Conservation (phyloP, 2,888 invertebrate species). For the Philereme vetulata region DNA sequence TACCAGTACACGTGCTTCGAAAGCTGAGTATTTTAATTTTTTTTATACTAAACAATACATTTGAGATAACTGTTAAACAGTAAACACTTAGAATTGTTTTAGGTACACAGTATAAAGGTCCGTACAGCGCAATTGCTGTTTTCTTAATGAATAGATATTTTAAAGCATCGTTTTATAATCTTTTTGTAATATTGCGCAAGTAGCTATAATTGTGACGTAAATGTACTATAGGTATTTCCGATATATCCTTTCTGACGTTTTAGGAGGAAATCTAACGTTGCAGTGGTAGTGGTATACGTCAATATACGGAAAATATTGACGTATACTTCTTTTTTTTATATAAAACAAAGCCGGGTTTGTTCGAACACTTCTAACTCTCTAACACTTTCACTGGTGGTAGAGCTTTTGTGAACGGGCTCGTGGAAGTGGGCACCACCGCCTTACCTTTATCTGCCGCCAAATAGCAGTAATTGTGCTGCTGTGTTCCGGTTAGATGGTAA, state of each 20-base stretch:
- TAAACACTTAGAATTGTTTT: neutral
- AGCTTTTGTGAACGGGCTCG: too few relatives aligned
- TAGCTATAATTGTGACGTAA: slow-evolving; percentile 2
- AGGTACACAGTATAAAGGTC: neutral
- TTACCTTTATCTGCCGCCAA: too few relatives aligned
- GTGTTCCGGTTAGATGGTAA: too few relatives aligned
- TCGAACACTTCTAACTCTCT: too few relatives aligned
- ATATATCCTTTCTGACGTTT: slow-evolving; percentile 4
- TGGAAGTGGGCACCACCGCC: too few relatives aligned
- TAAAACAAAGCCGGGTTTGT: too few relatives aligned
- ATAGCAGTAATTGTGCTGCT: too few relatives aligned
- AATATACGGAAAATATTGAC: slow-evolving; percentile 1
- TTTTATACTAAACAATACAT: neutral
- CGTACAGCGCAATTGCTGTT: neutral
- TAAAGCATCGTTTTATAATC: slow-evolving; percentile 6
- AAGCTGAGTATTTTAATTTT: too few relatives aligned
- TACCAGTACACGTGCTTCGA: too few relatives aligned
- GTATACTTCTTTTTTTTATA: too few relatives aligned
- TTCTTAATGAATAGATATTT: neutral
- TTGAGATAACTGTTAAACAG: neutral
- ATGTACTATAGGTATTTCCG: slow-evolving; percentile 9
- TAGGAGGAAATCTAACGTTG: slow-evolving; percentile 3
- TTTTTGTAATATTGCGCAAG: slow-evolving; percentile 6
- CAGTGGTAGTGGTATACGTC: neutral
- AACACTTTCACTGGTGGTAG: too few relatives aligned